Evolutionary conservation across 2,888 invertebrate species (phyloP), one percentile per base, ranked within the genome.

Genomic region (Lasioglossum marginatum): DNA sequence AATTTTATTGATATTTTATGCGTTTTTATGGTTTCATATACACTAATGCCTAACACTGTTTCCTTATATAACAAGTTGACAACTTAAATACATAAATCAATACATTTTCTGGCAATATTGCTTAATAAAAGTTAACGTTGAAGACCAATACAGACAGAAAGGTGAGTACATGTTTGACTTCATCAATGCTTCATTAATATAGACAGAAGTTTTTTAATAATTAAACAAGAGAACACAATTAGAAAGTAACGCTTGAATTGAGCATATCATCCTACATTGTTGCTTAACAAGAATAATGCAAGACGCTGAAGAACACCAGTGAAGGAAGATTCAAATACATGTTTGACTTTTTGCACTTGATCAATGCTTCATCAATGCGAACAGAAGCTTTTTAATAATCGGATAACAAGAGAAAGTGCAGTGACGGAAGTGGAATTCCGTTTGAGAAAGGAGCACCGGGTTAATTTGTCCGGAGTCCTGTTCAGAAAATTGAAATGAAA

Each of bases 401-500:
- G 3, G 60, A 31, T 16, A 31, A 31, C 60, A 16, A 16, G 60
- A 63, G 60, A 63, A 63, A 63, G 60, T 16, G 16, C 27, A 31
- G 5, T 4, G 60, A 31, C 66, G 66, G 66, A 66, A 68, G 37
- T 68, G 1, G 19, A 19, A 34, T 23, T 66, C 19, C 1, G 23
- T 66, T 66, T 23, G 34, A 66, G 34, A 34, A 34, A 40, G 37
- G 31, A 43, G 4, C 40, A 40, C 23, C n/a, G 52, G 23, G 14
- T 27, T 73, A 52, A 73, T 72, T 79, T 34, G 37, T n/a, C 12
- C 3, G 48, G 19, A n/a, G 3, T 23, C 16, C 37, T 63, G 63
- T 52, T 5, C 34, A 52, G 37, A 79, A 83, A 83, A 82, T 45
- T 48, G 48, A n/a, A 34, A 66, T 3, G 31, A 34, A 66, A 19